phyloP scores from a whole-genome alignment of 92 coral and sea anemone genomes.

The Epizoanthus stellaris region DNA sequence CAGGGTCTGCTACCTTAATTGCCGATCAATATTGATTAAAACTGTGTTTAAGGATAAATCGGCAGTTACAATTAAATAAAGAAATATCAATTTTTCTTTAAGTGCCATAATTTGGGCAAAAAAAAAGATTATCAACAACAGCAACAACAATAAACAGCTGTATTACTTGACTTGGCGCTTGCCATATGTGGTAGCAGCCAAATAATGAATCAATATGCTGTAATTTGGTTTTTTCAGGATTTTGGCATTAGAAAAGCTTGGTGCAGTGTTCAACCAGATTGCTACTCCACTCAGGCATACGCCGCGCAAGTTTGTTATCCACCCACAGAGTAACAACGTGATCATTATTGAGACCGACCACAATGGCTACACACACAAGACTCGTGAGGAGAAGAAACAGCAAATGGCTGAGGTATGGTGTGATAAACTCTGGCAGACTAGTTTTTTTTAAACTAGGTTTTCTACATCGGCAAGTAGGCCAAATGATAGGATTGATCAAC shows the following conservation, averaged over 20 bases:
- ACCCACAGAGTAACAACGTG: slow-evolving; percentile 91
- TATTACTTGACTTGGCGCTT: too few relatives aligned
- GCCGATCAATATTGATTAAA: too few relatives aligned
- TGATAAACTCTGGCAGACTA: neutral
- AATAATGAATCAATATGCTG: neutral
- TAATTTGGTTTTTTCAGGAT: slow-evolving; percentile 61
- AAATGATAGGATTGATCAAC: too few relatives aligned
- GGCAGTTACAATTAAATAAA: too few relatives aligned
- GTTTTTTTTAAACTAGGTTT: too few relatives aligned
- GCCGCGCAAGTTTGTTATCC: slow-evolving; percentile 94
- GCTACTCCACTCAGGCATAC: slow-evolving; percentile 94
- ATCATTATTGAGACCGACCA: slow-evolving; percentile 96
- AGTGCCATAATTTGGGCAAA: too few relatives aligned
- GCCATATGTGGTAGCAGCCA: too few relatives aligned
- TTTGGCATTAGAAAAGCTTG: slow-evolving; percentile 95
- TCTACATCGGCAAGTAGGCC: too few relatives aligned
- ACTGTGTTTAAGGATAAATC: too few relatives aligned
- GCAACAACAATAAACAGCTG: neutral
- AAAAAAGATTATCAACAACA: too few relatives aligned
- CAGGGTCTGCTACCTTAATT: too few relatives aligned
- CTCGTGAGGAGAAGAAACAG: slow-evolving; percentile 90
- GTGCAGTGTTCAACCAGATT: slow-evolving; percentile 98
- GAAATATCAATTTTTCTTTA: too few relatives aligned
- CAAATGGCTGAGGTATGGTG: slow-evolving; percentile 93
- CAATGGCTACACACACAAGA: slow-evolving; percentile 82